Base-by-base conservation (phyloP, 2,888 invertebrate species). In the Sinhomidia bicolor region DNA sequence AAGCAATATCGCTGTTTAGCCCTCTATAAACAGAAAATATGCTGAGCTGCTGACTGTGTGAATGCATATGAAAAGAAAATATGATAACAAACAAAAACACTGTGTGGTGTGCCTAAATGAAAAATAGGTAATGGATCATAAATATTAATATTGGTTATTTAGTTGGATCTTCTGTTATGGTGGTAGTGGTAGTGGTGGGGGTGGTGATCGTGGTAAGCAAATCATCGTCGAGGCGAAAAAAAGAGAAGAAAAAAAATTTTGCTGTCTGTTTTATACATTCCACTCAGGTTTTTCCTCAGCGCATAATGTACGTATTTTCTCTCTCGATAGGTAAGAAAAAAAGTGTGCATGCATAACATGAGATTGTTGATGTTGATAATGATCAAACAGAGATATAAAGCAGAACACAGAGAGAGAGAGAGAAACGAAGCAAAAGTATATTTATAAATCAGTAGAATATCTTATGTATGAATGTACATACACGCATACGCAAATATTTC, bases 21-120 rank as follows among this genome's bases (percentile, higher is more conserved):
- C 81, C 80, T 86, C 60, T 86, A 41, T 71, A 86, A 86, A 60
- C 71, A 86, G 29, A 74, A 80, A 86, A 60, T 71, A 47, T 86
- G 47, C 84, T 60, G 60, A 83, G 62, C 32, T 86, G 47, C 84
- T 60, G 60, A 83, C 44, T 57, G 71, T 47, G 41, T 3, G n/a
- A 26, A 5, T 9, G 23, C 23, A 9, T 60, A 68, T 82, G 47
- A 68, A 68, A 17, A 14, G 10, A 65, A n/a, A n/a, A n/a, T n/a
- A 60, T 71, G 20, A 47, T 74, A 44, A 47, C 26, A 68, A 74
- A 74, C 74, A 74, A 26, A 44, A 47, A 3, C 29, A 26, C 26
- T 23, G 12, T 60, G 23, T 7, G n/a, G 57, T n/a, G 36, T 60
- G 57, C 3, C 12, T 44, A 74, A 26, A 62, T n/a, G 14, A 62